phyloP scores from a whole-genome alignment of 2,888 invertebrate genomes.

The Acleris sparsana region DNA sequence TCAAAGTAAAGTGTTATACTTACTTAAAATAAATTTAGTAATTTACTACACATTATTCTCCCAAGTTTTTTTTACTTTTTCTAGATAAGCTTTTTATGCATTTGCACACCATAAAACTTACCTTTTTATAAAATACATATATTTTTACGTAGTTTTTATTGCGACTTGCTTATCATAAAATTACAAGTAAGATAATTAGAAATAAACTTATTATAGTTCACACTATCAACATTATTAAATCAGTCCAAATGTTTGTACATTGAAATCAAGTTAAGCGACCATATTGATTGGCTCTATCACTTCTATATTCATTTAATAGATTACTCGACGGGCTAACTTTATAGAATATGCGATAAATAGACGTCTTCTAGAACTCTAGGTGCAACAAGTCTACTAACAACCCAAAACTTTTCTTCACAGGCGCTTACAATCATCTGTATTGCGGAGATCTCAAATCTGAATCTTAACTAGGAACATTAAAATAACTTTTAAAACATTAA shows the following conservation, averaged over 20 bases:
- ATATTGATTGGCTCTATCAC: background rate
- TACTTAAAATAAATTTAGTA: too few species aligned
- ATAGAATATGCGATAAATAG: too few species aligned
- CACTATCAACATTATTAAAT: slow-evolving; percentile 4
- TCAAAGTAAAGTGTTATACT: too few species aligned
- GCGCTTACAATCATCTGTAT: background rate
- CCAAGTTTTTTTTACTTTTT: too few species aligned
- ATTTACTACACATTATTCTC: too few species aligned
- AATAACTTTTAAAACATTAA: slow-evolving; percentile 16
- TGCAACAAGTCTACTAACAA: too few species aligned
- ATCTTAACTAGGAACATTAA: slow-evolving; percentile 13
- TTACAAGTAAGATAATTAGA: background rate
- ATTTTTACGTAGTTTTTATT: slow-evolving; percentile 5
- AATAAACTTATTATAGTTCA: slow-evolving; percentile 14
- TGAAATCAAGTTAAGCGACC: background rate
- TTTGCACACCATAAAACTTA: too few species aligned
- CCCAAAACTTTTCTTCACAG: too few species aligned
- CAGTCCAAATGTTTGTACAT: slow-evolving; percentile 27
- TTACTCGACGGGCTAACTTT: too few species aligned
- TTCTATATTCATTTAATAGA: background rate
- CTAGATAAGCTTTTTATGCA: too few species aligned
- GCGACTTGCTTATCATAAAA: background rate
- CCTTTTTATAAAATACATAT: background rate
- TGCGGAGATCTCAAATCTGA: background rate
- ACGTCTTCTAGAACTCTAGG: too few species aligned